Evolutionary conservation across 2,888 invertebrate species (phyloP).

Genomic region (Lasioglossum figueresi): DNA sequence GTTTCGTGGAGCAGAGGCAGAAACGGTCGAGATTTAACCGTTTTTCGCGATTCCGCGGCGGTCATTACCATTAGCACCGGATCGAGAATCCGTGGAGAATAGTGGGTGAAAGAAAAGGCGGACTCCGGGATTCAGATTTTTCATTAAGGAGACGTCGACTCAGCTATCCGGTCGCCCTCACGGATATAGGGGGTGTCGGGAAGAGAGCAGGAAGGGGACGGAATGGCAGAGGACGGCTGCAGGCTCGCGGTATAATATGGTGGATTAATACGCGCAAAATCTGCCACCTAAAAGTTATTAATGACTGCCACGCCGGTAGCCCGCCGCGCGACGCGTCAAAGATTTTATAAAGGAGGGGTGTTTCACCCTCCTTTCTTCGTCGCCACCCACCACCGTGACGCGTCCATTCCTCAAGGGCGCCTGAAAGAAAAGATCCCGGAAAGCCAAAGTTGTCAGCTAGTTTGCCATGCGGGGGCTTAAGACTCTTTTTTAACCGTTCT

Average conservation of each 20-base stretch:
- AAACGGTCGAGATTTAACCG: constrained; percentile 41
- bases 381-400: constrained; percentile 58
- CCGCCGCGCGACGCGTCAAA: constrained; percentile 80
- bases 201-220: constrained; percentile 64
- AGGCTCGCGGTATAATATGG: constrained; percentile 80
- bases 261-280: constrained; percentile 84
- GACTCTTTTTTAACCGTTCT: constrained; percentile 2
- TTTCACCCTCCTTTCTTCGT: constrained; percentile 55
- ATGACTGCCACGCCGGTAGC: constrained; percentile 78
- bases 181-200: constrained; percentile 59
- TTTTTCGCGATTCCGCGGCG: constrained; percentile 52
- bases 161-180: constrained; percentile 79
- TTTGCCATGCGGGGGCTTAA: constrained; percentile 27
- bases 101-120: constrained; percentile 67
- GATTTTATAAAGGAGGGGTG: constrained; percentile 81
- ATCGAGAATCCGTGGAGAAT: constrained; percentile 64
- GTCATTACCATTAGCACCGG: constrained; percentile 64
- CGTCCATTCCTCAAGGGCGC: constrained; percentile 60
- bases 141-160: constrained; percentile 84
- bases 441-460: constrained; percentile 65
- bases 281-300: constrained; percentile 84
- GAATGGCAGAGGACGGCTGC: constrained; percentile 69
- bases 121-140: constrained; percentile 81
- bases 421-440: constrained; percentile 67
- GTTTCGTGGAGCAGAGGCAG: not conserved